These are phyloP conservation scores for Eupeodes corollae DNA, from an alignment of 1,140 invertebrate species.

Conservation along the genomic window DNA sequence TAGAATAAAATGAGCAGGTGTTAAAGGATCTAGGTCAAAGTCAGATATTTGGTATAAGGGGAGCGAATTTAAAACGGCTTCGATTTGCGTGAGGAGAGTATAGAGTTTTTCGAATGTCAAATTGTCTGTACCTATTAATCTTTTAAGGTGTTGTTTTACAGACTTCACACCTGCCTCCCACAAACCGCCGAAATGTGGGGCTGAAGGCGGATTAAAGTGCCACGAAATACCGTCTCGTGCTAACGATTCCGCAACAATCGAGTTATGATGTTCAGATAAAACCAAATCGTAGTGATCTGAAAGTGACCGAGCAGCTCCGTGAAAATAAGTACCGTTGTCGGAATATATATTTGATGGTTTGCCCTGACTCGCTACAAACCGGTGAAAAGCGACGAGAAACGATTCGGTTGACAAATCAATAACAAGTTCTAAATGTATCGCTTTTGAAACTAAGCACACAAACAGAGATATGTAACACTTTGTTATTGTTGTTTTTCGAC, in stretches of 20 bases:
- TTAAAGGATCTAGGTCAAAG: conserved; percentile 17
- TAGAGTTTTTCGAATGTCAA: conserved; percentile 19
- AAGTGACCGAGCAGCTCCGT: conserved; percentile 19
- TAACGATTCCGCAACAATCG: background rate
- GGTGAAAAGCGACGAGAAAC: conserved; percentile 27
- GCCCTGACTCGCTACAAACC: conserved; percentile 22
- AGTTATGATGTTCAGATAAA: too few species aligned
- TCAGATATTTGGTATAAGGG: conserved; percentile 17
- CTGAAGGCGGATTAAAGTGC: conserved; percentile 6
- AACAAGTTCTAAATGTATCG: conserved; percentile 38
- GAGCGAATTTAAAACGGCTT: conserved; percentile 30
- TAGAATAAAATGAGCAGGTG: conserved; percentile 29
- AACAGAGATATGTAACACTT: conserved; percentile 24
- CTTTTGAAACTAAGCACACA: conserved; percentile 31
- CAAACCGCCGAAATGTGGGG: conserved; percentile 8
- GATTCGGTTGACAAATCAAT: conserved; percentile 21
- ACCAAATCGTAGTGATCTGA: too few species aligned
- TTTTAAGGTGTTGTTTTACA: conserved; percentile 2
- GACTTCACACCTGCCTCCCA: too few species aligned
- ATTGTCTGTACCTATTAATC: conserved; percentile 14
- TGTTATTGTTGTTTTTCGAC: conserved; percentile 9
- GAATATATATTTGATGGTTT: conserved; percentile 15
- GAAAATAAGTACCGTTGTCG: conserved; percentile 31
- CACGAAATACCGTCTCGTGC: background rate
- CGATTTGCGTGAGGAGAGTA: conserved; percentile 23